These are phyloP conservation scores for rabbit (Oryctolagus cuniculus) DNA, from an alignment of 2,113 vertebrate genomes.

Conservation along the genomic window mOryCun1.1 NC_091434.1:98279001-98279500, in stretches of 20 bases:
- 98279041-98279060: slow-evolving; percentile 55
- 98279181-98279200: slow-evolving; percentile 40
- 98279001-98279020: slow-evolving; percentile 39
- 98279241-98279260: slow-evolving; percentile 38
- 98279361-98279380: neutral
- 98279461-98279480: slow-evolving; percentile 18
- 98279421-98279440: slow-evolving; percentile 41
- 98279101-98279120: neutral
- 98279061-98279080: slow-evolving; percentile 6
- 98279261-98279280: slow-evolving; percentile 51
- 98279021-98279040: slow-evolving; percentile 35
- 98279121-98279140: slow-evolving; percentile 35
- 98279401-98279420: neutral
- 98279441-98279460: neutral
- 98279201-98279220: neutral
- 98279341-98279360: neutral
- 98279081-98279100: slow-evolving; percentile 23
- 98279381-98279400: neutral
- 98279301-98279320: neutral
- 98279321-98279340: neutral
- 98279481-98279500: neutral
- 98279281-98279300: slow-evolving; percentile 14
- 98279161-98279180: slow-evolving; percentile 38
- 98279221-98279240: slow-evolving; percentile 41
- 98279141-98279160: slow-evolving; percentile 37